Conservation (phyloP, 2,888 invertebrate species). For the Drosophila meridionalis region DNA sequence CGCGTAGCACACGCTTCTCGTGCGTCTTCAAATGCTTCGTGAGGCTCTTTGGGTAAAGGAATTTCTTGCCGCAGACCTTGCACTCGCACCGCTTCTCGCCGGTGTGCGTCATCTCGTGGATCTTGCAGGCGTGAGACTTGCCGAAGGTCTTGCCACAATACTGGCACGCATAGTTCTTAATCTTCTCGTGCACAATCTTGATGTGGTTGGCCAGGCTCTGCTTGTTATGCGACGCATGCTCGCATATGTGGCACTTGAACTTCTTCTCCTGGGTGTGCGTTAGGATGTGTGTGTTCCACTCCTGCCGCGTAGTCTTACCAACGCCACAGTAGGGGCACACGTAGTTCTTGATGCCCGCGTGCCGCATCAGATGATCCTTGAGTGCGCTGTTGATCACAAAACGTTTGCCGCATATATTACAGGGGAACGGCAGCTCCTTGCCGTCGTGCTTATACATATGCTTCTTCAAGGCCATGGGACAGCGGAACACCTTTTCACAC, state of each 20-base stretch:
- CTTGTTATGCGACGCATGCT: conserved; percentile 82
- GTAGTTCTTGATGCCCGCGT: conserved; percentile 84
- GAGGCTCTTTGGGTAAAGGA: conserved; percentile 81
- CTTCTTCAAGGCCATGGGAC: conserved; percentile 82
- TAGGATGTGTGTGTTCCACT: conserved; percentile 83
- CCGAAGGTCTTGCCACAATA: conserved; percentile 83
- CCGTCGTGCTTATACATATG: conserved; percentile 84
- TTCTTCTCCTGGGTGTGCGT: conserved; percentile 83
- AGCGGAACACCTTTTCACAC: conserved; percentile 83
- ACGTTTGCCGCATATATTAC: conserved; percentile 82
- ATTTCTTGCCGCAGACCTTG: conserved; percentile 82
- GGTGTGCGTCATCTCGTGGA: conserved; percentile 83
- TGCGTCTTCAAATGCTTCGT: conserved; percentile 83
- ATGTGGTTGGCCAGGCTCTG: conserved; percentile 82
- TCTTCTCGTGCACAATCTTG: conserved; percentile 82
- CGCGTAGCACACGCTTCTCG: conserved; percentile 81
- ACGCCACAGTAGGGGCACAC: conserved; percentile 84
- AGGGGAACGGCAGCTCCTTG: conserved; percentile 82
- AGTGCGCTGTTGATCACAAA: conserved; percentile 83
- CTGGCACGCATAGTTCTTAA: conserved; percentile 82
- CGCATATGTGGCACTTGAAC: conserved; percentile 82
- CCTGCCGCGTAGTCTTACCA: conserved; percentile 83
- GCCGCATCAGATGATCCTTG: conserved; percentile 83
- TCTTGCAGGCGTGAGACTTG: conserved; percentile 82
- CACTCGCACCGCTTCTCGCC: conserved; percentile 83